Evolutionary conservation across 64 coral and sea anemone genomes (phyloP).

Genomic region (Astreopora myriophthalma): DNA sequence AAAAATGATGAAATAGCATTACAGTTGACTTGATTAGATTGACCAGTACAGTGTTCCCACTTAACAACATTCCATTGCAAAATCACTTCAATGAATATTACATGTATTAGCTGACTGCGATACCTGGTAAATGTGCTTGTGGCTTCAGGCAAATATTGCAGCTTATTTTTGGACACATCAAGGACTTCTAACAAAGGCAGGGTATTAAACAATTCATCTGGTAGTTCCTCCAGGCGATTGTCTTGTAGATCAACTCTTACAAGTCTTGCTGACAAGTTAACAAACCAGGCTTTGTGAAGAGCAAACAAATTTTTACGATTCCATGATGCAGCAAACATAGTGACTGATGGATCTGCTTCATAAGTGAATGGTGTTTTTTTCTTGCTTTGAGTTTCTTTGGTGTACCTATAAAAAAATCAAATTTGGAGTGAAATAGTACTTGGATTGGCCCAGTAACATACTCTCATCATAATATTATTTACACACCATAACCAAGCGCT

Average conservation of each 20-base stretch:
- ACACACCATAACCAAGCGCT: too few relatives aligned
- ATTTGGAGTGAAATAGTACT: neutral
- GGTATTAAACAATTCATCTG: constrained; percentile 92
- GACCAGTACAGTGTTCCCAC: too few relatives aligned
- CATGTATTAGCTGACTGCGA: too few relatives aligned
- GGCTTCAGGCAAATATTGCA: constrained; percentile 85
- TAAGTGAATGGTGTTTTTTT: constrained; percentile 58
- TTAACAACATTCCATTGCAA: too few relatives aligned
- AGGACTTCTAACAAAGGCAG: constrained; percentile 79
- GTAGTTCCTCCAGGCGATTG: constrained; percentile 72
- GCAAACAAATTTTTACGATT: constrained; percentile 67
- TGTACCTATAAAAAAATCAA: constrained; percentile 60
- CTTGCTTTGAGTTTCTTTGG: constrained; percentile 73
- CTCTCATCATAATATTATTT: too few relatives aligned
- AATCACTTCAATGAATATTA: neutral
- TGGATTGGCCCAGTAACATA: too few relatives aligned
- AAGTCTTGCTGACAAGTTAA: constrained; percentile 70
- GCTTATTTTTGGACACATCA: constrained; percentile 83
- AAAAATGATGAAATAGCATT: too few relatives aligned
- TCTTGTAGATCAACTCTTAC: constrained; percentile 82
- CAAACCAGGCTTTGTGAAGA: constrained; percentile 93
- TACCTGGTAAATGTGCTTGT: constrained; percentile 76
- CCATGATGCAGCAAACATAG: constrained; percentile 85
- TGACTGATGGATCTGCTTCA: constrained; percentile 74
- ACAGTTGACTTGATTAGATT: too few relatives aligned